Evolutionary conservation across 2,888 invertebrate genomes (phyloP), one percentile per base, ranked within the genome.

Genomic region (Cephonodes hylas): DNA sequence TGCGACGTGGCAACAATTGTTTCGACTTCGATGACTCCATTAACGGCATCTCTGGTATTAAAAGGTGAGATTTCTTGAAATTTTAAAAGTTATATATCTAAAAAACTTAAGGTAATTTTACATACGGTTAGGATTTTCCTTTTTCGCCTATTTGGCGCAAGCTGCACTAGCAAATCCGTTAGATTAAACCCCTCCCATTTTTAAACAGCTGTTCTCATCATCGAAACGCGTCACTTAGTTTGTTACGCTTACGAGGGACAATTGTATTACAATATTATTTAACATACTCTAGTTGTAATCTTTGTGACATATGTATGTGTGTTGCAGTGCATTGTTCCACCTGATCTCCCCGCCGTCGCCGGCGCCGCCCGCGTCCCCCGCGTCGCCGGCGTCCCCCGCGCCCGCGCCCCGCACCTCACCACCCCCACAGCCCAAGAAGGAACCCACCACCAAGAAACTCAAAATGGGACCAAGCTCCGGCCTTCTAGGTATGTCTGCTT

Each of bases 21-120:
- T 97, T 97, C 83, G 97, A 96, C 80, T 97, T 96, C 77, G 97
- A 97, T 86, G 96, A 96, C 75, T 94, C 95, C 42, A 94, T 97
- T 67, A 95, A 95, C 72, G 95, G 95, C 6, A 95, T 96, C 27
- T 95, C 96, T 61, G 96, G 96, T 44, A 96, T 97, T 71, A 95
- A 96, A 89, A 96, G 96, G 96, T 96, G 79, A 74, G 80, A 77
- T 59, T 61, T 48, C 34, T 42, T 53, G 13, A 8, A 15, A 56
- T 10, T 22, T 42, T 46, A 8, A 46, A 31, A 44, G 2, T 42
- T 6, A 0, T 10, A n/a, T 7, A 4, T 8, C 5, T 25, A 7
- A 18, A 3, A 5, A 5, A 18, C 4, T 34, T 0, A 13, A 3
- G 2, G 4, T 31, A 34, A 1, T 2, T 34, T n/a, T n/a, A n/a